These are phyloP conservation scores for Heliocidaris erythrogramma DNA, from an alignment of 35 echinoderm and acorn worm genomes.

Conservation along the genomic window DNA sequence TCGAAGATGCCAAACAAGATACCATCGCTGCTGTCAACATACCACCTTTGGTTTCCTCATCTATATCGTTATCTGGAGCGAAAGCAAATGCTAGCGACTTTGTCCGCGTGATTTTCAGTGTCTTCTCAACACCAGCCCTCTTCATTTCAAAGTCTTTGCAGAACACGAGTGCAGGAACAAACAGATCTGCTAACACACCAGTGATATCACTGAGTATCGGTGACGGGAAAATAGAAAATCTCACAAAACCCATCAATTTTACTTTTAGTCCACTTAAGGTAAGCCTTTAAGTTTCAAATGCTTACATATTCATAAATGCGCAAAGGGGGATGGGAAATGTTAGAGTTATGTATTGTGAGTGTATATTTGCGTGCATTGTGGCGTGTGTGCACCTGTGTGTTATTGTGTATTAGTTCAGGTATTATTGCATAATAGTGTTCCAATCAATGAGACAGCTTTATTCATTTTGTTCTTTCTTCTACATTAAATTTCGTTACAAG, in stretches of 20 bases:
- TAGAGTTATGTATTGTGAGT: too few species aligned
- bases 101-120: not conserved
- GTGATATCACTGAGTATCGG: conserved; percentile 29
- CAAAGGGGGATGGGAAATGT: too few species aligned
- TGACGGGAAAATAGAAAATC: not conserved
- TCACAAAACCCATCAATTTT: conserved; percentile 22
- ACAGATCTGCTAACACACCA: not conserved
- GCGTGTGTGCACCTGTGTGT: too few species aligned
- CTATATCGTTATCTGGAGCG: not conserved
- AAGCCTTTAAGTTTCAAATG: not conserved
- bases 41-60: not conserved
- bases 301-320: too few species aligned
- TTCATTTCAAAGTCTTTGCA: too few species aligned
- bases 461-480: too few species aligned
- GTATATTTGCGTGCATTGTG: too few species aligned
- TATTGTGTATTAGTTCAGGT: too few species aligned
- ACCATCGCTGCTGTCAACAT: not conserved
- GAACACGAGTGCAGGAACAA: not conserved
- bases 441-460: too few species aligned
- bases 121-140: not conserved
- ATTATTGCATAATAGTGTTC: too few species aligned
- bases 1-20: not conserved
- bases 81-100: not conserved
- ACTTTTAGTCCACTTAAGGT: not conserved
- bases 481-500: not conserved